A percentile compares a stretch with the other conserved stretches of the same genome.
Conservation (phyloP, 2,888 invertebrate genomes). For the Callyntrura sp. region DNA sequence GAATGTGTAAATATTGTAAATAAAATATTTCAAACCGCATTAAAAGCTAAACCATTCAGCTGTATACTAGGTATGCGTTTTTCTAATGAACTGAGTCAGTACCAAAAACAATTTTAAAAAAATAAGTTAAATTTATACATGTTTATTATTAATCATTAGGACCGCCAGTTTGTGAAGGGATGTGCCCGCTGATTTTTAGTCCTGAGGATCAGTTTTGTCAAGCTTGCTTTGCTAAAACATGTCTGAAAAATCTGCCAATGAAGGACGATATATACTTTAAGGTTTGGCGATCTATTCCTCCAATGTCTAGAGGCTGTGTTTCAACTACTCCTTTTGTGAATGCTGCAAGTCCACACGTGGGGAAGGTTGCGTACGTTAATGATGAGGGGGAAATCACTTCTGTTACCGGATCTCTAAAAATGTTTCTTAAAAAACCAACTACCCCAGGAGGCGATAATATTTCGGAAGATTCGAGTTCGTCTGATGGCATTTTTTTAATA, state of each 20-base stretch:
- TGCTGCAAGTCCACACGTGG: conserved; percentile 60
- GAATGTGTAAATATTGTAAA: conserved; percentile 62
- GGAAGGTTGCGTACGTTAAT: conserved; percentile 69
- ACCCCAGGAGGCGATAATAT: not conserved
- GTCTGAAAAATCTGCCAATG: conserved; percentile 72
- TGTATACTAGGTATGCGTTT: conserved; percentile 57
- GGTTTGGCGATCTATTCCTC: conserved; percentile 77
- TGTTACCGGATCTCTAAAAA: conserved; percentile 27
- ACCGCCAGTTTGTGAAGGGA: conserved; percentile 65
- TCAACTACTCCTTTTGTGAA: conserved; percentile 49
- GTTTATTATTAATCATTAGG: conserved; percentile 39
- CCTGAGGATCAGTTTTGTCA: conserved; percentile 73
- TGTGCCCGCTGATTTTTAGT: conserved; percentile 49
- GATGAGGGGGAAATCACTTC: conserved; percentile 58
- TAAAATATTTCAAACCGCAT: conserved; percentile 62
- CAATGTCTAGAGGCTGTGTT: conserved; percentile 65
- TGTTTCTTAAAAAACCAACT: not conserved
- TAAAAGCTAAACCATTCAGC: conserved; percentile 55
- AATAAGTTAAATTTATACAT: not conserved
- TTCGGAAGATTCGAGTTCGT: conserved; percentile 57
- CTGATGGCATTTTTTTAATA: not conserved
- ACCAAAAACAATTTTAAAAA: not conserved
- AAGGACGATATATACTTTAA: conserved; percentile 78
- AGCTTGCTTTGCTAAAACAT: conserved; percentile 75
- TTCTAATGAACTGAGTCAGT: not conserved